A percentile compares a stretch with the other conserved stretches of the same genome.
Evolutionary conservation across 2,888 invertebrate species (phyloP).

Genomic region (Petrophora chlorosata): DNA sequence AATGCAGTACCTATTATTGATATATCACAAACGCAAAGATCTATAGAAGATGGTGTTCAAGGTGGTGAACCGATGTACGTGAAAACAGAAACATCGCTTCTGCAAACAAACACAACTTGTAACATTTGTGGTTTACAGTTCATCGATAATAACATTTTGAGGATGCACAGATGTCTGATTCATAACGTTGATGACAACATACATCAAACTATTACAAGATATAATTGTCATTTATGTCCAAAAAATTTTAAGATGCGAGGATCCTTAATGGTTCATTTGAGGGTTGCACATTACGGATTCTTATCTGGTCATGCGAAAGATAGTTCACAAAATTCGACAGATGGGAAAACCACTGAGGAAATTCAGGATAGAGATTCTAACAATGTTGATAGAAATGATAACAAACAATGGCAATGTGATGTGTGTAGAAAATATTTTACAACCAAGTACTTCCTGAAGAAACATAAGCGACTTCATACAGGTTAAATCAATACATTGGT

Average conservation of each 20-base stretch:
- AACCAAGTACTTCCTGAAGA: slow-evolving; percentile 94
- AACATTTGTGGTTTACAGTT: slow-evolving; percentile 90
- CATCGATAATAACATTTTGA: slow-evolving; percentile 87
- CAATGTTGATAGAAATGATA: slow-evolving; percentile 75
- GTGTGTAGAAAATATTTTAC: slow-evolving; percentile 93
- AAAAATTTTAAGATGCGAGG: slow-evolving; percentile 93
- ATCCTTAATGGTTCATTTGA: slow-evolving; percentile 91
- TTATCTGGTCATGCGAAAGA: slow-evolving; percentile 47
- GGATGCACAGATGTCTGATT: slow-evolving; percentile 89
- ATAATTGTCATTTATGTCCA: slow-evolving; percentile 90
- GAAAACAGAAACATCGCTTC: slow-evolving; percentile 55
- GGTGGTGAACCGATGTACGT: slow-evolving; percentile 49
- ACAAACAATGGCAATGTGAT: slow-evolving; percentile 94
- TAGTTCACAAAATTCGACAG: slow-evolving; percentile 37
- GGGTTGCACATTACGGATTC: slow-evolving; percentile 90
- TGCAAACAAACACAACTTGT: slow-evolving; percentile 72
- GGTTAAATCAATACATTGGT: slow-evolving; percentile 82
- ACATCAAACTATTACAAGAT: slow-evolving; percentile 70
- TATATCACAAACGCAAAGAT: slow-evolving; percentile 48
- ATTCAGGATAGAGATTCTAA: slow-evolving; percentile 46
- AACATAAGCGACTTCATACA: slow-evolving; percentile 93
- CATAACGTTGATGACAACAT: slow-evolving; percentile 80
- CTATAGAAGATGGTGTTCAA: slow-evolving; percentile 46
- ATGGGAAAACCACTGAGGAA: slow-evolving; percentile 39
- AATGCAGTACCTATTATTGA: slow-evolving; percentile 68